Evolutionary conservation across 2,113 vertebrate species (phyloP), one percentile per base, ranked within the genome.

Genomic region (Psettodes erumei): DNA sequence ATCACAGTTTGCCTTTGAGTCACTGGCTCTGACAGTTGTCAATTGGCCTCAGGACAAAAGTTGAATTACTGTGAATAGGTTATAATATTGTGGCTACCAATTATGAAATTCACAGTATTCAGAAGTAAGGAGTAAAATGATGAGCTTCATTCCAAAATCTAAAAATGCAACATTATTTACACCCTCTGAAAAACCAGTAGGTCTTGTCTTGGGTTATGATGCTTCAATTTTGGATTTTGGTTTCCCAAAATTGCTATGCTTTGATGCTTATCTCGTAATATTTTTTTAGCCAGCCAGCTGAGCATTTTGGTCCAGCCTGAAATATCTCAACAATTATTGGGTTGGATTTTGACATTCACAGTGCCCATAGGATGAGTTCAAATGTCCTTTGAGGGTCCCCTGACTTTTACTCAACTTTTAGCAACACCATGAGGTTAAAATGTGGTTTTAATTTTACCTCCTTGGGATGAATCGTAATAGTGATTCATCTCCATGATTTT

Each of bases 1-100:
- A 32, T 82, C 91, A 83, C 90, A 87, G 68, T 79, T 58, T 61
- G 32, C 54, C 55, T 71, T 27, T 51, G 23, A 45, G 60, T 62
- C 18, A 48, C 16, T 25, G 43, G 25, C 38, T 56, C 1, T 21
- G 21, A 58, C 35, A n/a, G 6, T 43, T 55, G 21, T 8, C 38
- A 66, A 23, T 9, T 23, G 16, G 40, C 25, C 12, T 51, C 47
- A 42, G 47, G 66, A 40, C 12, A 74, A 28, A 70, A 16, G 15
- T 33, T 61, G 9, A 21, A 48, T 54, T 8, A 23, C 27, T 43
- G 45, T 10, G 2, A 50, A 55, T 23, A 35, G 1, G 5, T 30
- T 27, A 40, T 50, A 32, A 7, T 47, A 23, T n/a, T 53, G 50
- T 77, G 64, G 51, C 43, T 9, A 42, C 71, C 71, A 63, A 30